Evolutionary conservation across 2,888 invertebrate species (phyloP).

Genomic region (Hofmannophila pseudospretella): DNA sequence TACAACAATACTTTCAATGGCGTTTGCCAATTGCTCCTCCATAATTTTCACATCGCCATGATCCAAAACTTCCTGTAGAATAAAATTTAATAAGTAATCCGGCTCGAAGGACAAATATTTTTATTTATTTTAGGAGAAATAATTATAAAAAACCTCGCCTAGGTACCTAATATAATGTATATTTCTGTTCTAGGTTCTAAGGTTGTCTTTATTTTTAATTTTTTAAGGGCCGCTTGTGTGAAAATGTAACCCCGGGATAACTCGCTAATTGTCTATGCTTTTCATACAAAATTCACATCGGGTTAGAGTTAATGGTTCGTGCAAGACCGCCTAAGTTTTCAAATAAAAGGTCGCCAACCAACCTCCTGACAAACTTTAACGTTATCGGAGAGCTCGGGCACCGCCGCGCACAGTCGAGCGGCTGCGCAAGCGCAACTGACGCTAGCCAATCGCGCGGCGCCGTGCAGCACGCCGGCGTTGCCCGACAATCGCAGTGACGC

Average conservation of each 20-base stretch:
- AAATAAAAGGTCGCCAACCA: slow-evolving; percentile 5
- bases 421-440: slow-evolving; percentile 69
- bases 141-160: no score
- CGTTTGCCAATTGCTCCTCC: slow-evolving; percentile 73
- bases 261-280: no score
- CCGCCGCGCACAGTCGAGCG: slow-evolving; percentile 53
- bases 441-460: slow-evolving; percentile 65
- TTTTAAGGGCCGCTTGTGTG: no score
- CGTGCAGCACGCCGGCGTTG: slow-evolving; percentile 62
- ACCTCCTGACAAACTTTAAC: slow-evolving; percentile 66
- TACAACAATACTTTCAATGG: slow-evolving; percentile 75
- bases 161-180: no score
- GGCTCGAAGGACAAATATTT: neutral
- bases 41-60: slow-evolving; percentile 73
- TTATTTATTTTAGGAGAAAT: no score
- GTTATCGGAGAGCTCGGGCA: slow-evolving; percentile 45
- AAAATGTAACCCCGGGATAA: no score
- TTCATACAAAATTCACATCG: no score
- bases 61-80: slow-evolving; percentile 66
- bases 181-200: no score
- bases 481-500: slow-evolving; percentile 30
- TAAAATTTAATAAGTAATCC: neutral
- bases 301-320: no score
- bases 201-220: no score
- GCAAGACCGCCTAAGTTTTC: no score